phyloP scores from a whole-genome alignment of 2,797 vertebrate species.

The Anguilla obscura region DNA sequence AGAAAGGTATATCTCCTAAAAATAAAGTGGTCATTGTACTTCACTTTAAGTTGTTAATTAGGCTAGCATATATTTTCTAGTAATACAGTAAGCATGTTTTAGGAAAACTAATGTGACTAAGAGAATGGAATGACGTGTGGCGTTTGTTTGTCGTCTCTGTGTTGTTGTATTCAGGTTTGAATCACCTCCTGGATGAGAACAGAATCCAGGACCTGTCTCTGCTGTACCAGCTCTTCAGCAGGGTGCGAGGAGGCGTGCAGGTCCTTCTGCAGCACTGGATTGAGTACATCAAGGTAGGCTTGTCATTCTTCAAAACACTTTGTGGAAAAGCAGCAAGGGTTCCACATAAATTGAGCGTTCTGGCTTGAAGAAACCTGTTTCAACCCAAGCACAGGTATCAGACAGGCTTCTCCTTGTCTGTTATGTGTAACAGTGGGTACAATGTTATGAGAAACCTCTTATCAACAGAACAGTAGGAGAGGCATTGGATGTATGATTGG shows the following conservation, averaged over 20 bases:
- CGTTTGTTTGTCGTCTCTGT: background rate
- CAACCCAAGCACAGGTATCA: background rate
- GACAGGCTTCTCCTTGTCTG: background rate
- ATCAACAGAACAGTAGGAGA: background rate
- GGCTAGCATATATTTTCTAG: no score
- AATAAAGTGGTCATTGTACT: background rate
- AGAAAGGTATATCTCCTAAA: constrained; percentile 84
- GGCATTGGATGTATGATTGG: background rate
- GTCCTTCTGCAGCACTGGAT: constrained; percentile 98
- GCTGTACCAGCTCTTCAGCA: constrained; percentile 96
- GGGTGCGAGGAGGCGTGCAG: constrained; percentile 92
- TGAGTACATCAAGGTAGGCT: constrained; percentile 94
- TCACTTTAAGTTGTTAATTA: background rate
- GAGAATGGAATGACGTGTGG: background rate
- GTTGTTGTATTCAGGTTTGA: constrained; percentile 77
- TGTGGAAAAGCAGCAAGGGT: background rate
- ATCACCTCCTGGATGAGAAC: constrained; percentile 96
- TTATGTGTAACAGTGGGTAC: background rate
- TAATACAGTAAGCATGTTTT: background rate
- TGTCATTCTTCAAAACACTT: background rate
- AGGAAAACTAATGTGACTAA: background rate
- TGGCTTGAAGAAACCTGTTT: background rate
- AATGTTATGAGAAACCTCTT: constrained; percentile 5
- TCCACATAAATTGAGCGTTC: background rate
- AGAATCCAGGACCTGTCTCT: constrained; percentile 95